These are phyloP conservation scores for Brevipalpus yothersi DNA, from an alignment of 1,140 invertebrate species.

Conservation along the genomic window DNA sequence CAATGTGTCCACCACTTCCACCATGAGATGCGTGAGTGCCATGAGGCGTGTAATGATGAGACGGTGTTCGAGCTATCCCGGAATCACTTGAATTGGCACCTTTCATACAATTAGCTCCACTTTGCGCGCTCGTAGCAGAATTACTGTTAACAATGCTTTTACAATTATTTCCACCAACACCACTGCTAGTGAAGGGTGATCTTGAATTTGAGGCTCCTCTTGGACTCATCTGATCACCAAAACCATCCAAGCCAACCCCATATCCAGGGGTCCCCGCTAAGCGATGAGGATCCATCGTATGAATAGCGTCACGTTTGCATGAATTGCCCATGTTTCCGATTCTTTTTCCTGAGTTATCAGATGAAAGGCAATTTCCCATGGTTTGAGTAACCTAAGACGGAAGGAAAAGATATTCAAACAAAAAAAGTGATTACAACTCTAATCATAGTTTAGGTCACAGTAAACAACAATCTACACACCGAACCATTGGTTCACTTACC, in stretches of 20 bases:
- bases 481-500: not conserved
- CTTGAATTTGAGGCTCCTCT: not conserved
- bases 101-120: not conserved
- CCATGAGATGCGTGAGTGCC: not conserved
- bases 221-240: not conserved
- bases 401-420: not conserved
- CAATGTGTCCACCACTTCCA: conserved; percentile 16
- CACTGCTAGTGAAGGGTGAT: not conserved
- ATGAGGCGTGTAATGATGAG: not conserved
- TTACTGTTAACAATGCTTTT: not conserved
- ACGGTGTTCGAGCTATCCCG: not conserved
- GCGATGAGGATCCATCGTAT: not conserved
- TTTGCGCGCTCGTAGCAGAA: not conserved
- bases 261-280: not conserved
- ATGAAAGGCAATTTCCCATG: not conserved
- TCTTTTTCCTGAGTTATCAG: not conserved
- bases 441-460: not conserved
- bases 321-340: not conserved
- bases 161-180: not conserved
- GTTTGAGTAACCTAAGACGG: not conserved
- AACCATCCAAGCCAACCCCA: not conserved
- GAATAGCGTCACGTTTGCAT: not conserved
- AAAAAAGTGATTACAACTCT: not conserved
- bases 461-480: not conserved
- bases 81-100: not conserved